phyloP scores from a whole-genome alignment of 1,140 invertebrate genomes.

The Musca vetustissima region DNA sequence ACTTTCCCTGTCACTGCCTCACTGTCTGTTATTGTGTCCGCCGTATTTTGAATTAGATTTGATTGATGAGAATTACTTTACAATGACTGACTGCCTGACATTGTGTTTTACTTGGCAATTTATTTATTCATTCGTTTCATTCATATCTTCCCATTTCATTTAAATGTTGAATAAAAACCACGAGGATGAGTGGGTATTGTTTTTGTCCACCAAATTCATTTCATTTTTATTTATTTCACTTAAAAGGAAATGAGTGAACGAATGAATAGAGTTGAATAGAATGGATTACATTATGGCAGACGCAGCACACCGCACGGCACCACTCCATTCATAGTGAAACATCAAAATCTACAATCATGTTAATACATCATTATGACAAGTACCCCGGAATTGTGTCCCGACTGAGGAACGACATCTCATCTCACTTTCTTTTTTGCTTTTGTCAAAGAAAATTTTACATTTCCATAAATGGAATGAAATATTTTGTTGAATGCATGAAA shows the following conservation, averaged over 20 bases:
- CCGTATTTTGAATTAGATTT: conserved; percentile 1
- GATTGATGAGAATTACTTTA: conserved; percentile 24
- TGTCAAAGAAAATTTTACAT: no score
- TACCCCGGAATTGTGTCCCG: no score
- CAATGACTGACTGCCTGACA: conserved; percentile 24
- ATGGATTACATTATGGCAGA: not conserved
- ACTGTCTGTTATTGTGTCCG: no score
- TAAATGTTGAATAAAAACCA: not conserved
- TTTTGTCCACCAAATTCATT: not conserved
- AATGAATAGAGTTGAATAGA: not conserved
- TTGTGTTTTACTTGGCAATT: conserved; percentile 9
- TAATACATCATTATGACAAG: conserved; percentile 23
- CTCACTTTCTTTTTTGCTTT: no score
- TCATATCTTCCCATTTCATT: not conserved
- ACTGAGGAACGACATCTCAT: no score
- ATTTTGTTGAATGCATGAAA: no score
- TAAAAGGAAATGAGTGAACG: conserved; percentile 15
- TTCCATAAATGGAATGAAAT: no score
- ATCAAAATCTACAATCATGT: conserved; percentile 6
- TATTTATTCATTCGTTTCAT: conserved; percentile 6
- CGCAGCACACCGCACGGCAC: no score
- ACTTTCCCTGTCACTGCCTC: no score
- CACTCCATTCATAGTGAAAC: not conserved
- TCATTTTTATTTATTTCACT: conserved; percentile 24
- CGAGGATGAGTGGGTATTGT: conserved; percentile 3